Evolutionary conservation across 37 sponge, comb jelly and placozoan species (phyloP).

Genomic region (Geodia barretti): DNA sequence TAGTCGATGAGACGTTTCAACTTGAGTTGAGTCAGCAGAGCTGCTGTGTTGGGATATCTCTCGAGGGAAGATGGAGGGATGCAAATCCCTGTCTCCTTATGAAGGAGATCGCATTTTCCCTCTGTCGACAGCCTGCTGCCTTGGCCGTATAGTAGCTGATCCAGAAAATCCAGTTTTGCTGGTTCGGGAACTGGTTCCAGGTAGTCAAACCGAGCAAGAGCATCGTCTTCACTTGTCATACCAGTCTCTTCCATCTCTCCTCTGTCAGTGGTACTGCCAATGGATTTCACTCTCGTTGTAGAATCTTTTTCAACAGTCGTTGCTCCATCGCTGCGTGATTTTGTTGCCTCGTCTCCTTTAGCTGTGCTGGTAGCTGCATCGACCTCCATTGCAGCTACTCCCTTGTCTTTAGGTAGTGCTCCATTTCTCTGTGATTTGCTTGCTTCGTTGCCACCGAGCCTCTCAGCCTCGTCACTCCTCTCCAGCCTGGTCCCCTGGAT

Average conservation of each 20-base stretch:
- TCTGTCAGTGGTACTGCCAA: not conserved
- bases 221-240: not conserved
- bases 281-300: not conserved
- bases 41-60: not conserved
- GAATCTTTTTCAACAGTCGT: not conserved
- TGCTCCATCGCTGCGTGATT: too few relatives aligned
- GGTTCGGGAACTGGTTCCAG: not conserved
- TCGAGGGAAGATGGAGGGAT: not conserved
- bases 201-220: not conserved
- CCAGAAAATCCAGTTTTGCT: not conserved
- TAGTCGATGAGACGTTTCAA: not conserved
- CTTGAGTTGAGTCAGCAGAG: conserved; percentile 5
- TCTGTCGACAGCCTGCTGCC: not conserved
- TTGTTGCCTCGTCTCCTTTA: too few relatives aligned
- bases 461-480: not conserved
- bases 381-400: not conserved
- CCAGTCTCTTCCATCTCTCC: not conserved
- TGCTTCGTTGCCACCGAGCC: not conserved
- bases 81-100: not conserved
- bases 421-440: not conserved
- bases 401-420: not conserved
- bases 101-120: not conserved
- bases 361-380: not conserved
- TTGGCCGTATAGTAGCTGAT: not conserved
- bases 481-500: not conserved